Evolutionary conservation across 2,888 invertebrate species (phyloP), one percentile per base, ranked within the genome.

Genomic region (Myopa testacea): DNA sequence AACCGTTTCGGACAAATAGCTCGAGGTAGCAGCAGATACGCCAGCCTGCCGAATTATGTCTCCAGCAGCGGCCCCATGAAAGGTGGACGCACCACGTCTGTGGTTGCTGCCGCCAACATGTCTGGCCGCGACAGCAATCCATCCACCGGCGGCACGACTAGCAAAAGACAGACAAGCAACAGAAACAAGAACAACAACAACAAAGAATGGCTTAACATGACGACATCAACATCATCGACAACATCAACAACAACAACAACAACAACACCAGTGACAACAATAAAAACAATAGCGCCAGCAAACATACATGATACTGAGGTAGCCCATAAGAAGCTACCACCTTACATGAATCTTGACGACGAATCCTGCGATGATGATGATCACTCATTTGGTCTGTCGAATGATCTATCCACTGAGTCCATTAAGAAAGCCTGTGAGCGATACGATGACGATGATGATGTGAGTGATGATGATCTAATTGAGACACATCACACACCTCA

Each of bases 371-470:
- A 52, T n/a, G 68, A 69, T n/a, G 68, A 69, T n/a, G 78, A 69
- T 60, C 81, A 76, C 26, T 78, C 80, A 0, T 85, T 82, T 82
- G 88, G 86, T 58, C 81, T 86, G 62, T 87, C 88, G 37, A 85
- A 86, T 70, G 84, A 86, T 81, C 82, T 87, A 4, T 88, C 88
- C 70, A 87, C 86, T 40, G 88, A 88, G 79, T 87, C 88, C 34
- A 84, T 88, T 68, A 85, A 84, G 71, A 84, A 86, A 50, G 86
- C 86, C n/a, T 88, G 87, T 77, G 87, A 85, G 77, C 86, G 81
- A 79, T 85, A 81, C 38, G 79, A 79, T 34, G 80, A 81, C 34
- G 81, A 87, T 60, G 80, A 84, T 37, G 81, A 87, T 63, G 80
- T 85, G n/a, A 87, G 86, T 77, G 88, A 88, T 77, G 86, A 88